Percentiles rank a stretch among this genome's conserved stretches.
phyloP scores from a whole-genome alignment of 2,113 vertebrate species.

The Microtus ochrogaster region DNA sequence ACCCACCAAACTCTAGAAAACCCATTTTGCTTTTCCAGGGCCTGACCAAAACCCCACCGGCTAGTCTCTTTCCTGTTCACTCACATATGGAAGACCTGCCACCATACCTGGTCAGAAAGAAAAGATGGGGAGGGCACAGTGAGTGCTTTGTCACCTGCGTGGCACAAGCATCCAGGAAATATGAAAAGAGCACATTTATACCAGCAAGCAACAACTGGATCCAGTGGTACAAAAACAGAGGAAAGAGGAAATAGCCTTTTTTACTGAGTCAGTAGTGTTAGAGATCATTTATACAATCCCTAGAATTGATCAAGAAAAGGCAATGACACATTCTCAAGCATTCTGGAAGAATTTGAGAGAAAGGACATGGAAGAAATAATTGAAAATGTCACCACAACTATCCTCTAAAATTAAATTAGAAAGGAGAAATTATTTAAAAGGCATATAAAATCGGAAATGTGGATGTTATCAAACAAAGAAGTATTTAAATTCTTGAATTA shows the following conservation, averaged over 20 bases:
- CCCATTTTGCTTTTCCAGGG: too few species aligned
- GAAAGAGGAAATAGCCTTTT: not conserved
- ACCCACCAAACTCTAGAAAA: too few species aligned
- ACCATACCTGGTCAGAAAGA: not conserved
- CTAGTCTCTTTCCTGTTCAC: too few species aligned
- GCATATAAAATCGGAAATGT: not conserved
- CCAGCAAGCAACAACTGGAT: not conserved
- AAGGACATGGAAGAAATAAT: not conserved
- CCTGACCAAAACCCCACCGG: too few species aligned
- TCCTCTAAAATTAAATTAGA: not conserved
- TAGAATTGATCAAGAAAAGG: not conserved
- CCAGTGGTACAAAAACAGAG: not conserved
- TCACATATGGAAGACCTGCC: not conserved
- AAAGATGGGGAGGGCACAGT: not conserved
- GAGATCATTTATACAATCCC: not conserved
- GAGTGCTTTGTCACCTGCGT: not conserved
- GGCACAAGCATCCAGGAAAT: not conserved
- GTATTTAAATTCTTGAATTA: not conserved
- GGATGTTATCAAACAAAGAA: not conserved
- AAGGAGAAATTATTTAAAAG: constrained; percentile 8
- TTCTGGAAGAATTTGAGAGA: not conserved
- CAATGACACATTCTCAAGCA: not conserved
- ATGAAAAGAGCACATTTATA: not conserved
- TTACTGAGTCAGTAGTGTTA: not conserved
- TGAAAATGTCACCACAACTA: constrained; percentile 6